Percentiles rank a stretch among this genome's conserved stretches.
These are phyloP conservation scores for Karalla daura DNA, from an alignment of 2,797 vertebrate genomes.

Conservation along the genomic window DNA sequence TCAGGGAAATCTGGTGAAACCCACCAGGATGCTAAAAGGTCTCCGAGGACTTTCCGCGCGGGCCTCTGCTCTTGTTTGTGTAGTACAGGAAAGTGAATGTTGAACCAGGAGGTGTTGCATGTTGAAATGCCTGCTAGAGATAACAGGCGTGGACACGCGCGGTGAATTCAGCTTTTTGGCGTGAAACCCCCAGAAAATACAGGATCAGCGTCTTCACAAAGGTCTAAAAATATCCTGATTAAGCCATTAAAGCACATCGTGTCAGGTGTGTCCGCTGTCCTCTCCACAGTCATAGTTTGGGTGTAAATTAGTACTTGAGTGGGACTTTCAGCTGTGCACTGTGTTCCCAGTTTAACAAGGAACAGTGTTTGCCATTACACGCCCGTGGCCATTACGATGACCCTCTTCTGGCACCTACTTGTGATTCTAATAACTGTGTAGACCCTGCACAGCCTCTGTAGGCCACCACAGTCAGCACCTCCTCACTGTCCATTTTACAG, in stretches of 20 bases:
- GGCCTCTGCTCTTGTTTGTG: background rate
- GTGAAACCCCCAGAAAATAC: background rate
- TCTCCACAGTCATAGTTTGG: background rate
- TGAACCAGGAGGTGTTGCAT: background rate
- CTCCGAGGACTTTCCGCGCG: background rate
- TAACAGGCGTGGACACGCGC: background rate
- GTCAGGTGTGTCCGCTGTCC: no score
- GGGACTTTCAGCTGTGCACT: constrained; percentile 10
- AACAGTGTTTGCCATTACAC: background rate
- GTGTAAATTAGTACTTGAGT: constrained; percentile 15
- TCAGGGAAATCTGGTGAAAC: constrained; percentile 8
- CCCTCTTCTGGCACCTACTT: constrained; percentile 13
- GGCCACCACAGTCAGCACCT: background rate
- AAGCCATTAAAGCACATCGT: no score
- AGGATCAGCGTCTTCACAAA: background rate
- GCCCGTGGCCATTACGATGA: background rate
- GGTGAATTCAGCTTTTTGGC: background rate
- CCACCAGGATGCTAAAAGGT: constrained; percentile 1
- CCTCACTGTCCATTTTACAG: background rate
- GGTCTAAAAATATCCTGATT: no score
- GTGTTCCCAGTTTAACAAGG: constrained; percentile 12
- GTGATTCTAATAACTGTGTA: constrained; percentile 11
- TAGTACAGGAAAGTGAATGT: background rate
- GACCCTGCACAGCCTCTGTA: constrained; percentile 7
- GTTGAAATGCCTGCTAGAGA: background rate